Conservation (phyloP, 2,797 vertebrate species). For the Pipistrellus nathusii region DNA sequence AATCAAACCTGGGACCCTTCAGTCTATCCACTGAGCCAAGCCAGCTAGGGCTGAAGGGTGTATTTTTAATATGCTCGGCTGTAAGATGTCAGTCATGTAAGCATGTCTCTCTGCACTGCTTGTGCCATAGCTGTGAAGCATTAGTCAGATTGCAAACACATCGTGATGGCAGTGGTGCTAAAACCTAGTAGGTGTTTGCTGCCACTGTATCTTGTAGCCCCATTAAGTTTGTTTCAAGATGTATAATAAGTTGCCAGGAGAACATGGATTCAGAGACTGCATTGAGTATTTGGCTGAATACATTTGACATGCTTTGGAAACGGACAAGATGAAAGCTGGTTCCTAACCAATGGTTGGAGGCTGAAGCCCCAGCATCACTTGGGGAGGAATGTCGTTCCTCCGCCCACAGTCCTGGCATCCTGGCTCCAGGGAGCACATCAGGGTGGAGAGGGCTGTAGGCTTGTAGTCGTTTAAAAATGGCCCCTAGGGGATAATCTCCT, state of each 20-base stretch:
- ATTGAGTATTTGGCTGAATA: slow-evolving; percentile 31
- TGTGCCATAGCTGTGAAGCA: neutral
- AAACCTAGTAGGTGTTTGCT: neutral
- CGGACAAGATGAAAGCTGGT: neutral
- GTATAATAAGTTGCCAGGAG: slow-evolving; percentile 13
- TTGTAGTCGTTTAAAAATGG: neutral
- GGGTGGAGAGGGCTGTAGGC: neutral
- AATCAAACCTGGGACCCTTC: too few relatives aligned
- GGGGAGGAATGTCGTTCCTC: neutral
- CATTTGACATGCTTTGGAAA: neutral
- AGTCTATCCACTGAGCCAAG: too few relatives aligned
- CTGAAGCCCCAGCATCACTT: neutral
- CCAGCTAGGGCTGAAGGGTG: neutral
- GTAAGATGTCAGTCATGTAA: neutral
- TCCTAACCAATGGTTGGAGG: neutral
- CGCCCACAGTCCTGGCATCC: neutral
- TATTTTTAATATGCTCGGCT: neutral
- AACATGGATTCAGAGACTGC: slow-evolving; percentile 1
- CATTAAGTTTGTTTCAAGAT: slow-evolving; percentile 39
- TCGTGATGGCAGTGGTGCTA: neutral
- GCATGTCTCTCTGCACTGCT: neutral
- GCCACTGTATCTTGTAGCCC: neutral
- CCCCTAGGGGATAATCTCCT: neutral
- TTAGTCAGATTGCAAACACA: neutral
- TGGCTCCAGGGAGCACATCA: too few relatives aligned